phyloP scores from a whole-genome alignment of 2,888 invertebrate genomes.

The Agrochola circellaris region DNA sequence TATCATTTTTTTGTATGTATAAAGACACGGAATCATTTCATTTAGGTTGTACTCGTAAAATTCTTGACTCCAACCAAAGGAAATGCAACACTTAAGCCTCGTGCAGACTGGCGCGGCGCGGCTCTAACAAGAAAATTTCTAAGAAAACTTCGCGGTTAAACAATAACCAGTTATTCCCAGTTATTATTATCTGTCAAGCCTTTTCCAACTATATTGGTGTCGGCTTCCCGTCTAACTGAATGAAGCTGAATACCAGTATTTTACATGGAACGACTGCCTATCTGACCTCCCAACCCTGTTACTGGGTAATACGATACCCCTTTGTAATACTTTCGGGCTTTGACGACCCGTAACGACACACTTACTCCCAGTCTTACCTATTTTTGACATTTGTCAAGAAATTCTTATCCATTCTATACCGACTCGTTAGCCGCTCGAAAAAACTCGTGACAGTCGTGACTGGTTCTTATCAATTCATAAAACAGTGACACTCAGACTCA shows the following conservation, averaged over 20 bases:
- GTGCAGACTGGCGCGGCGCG: too few species aligned
- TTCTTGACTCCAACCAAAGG: too few species aligned
- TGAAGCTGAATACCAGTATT: too few species aligned
- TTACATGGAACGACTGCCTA: neutral
- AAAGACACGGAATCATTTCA: neutral
- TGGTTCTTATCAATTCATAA: slow-evolving; percentile 69
- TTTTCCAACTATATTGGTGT: neutral
- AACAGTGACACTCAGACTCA: slow-evolving; percentile 74
- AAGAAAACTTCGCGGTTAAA: too few species aligned
- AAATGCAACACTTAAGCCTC: neutral
- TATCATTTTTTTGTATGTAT: neutral
- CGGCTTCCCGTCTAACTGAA: neutral
- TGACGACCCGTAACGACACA: neutral
- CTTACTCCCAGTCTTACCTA: too few species aligned
- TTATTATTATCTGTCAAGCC: neutral
- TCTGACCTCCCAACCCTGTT: neutral
- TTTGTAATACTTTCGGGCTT: neutral
- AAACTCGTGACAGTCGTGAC: slow-evolving; percentile 15
- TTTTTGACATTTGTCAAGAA: too few species aligned
- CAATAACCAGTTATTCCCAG: neutral
- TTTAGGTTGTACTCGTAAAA: neutral
- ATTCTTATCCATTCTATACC: slow-evolving; percentile 1
- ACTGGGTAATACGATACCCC: neutral
- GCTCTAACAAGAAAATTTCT: too few species aligned
- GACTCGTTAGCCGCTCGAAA: slow-evolving; percentile 7